Conservation (phyloP, 2,888 invertebrate species). For the Leptarthrus brevirostris region DNA sequence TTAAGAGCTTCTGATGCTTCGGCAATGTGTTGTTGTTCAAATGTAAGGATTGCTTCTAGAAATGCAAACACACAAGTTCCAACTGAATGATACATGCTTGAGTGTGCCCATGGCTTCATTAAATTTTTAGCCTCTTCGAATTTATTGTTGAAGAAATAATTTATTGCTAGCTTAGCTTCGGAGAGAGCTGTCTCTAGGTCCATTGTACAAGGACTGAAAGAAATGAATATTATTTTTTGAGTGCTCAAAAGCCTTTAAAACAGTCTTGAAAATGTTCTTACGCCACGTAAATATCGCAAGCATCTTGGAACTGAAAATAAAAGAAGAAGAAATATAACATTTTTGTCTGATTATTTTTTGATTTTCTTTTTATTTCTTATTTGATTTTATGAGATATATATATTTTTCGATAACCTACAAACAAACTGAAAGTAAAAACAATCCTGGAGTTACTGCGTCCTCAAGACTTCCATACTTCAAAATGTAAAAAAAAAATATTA, state of each 20-base stretch:
- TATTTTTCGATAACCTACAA: too few relatives aligned
- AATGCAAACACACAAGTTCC: conserved; percentile 90
- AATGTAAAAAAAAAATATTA: too few relatives aligned
- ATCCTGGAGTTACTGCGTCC: too few relatives aligned
- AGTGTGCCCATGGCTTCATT: conserved; percentile 83
- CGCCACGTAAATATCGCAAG: conserved; percentile 32
- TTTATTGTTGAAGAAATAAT: conserved; percentile 92
- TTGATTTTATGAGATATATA: too few relatives aligned
- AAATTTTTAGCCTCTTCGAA: conserved; percentile 83
- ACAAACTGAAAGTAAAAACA: background rate
- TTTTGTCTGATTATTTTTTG: background rate
- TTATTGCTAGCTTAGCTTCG: conserved; percentile 84
- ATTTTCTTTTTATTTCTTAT: background rate
- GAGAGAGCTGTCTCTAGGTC: conserved; percentile 70
- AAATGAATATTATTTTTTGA: background rate
- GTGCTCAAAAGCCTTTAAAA: background rate
- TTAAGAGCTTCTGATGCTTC: conserved; percentile 81
- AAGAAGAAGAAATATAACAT: background rate
- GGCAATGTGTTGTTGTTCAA: conserved; percentile 83
- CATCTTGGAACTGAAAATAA: conserved; percentile 48
- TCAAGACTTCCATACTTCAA: too few relatives aligned
- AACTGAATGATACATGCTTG: conserved; percentile 92
- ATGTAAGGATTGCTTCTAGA: conserved; percentile 92
- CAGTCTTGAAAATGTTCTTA: background rate
- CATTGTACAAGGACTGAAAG: conserved; percentile 56